Conservation (phyloP, 2,888 invertebrate genomes). For the Cataglyphis rosenhaueri region DNA sequence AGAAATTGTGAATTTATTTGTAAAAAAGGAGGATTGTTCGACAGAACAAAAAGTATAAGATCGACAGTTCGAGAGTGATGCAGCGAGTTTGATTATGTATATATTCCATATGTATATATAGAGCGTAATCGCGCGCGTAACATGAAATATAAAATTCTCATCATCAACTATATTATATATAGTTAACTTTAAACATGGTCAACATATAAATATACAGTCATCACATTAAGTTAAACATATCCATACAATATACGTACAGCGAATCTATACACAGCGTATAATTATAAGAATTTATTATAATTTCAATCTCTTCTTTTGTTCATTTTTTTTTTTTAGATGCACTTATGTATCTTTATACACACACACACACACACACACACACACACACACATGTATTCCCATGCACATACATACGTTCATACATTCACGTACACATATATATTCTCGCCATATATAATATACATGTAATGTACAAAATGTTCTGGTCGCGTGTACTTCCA, state of each 20-base stretch:
- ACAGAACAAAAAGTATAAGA: constrained; percentile 70
- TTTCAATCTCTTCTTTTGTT: constrained; percentile 35
- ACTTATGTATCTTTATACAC: constrained; percentile 51
- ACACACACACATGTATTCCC: constrained; percentile 63
- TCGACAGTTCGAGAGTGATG: constrained; percentile 72
- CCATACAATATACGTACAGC: constrained; percentile 73
- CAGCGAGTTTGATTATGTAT: constrained; percentile 71
- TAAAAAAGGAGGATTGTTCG: constrained; percentile 75
- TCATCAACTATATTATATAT: constrained; percentile 81
- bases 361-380: constrained; percentile 70
- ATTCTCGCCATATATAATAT: constrained; percentile 57
- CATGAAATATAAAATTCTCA: constrained; percentile 85
- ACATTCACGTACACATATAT: constrained; percentile 50
- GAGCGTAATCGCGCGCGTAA: constrained; percentile 74
- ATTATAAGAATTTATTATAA: constrained; percentile 61
- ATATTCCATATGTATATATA: constrained; percentile 68
- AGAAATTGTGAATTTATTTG: constrained; percentile 78
- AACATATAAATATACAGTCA: constrained; percentile 84
- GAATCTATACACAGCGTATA: constrained; percentile 74
- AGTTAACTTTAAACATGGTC: constrained; percentile 78
- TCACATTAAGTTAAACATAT: constrained; percentile 77
- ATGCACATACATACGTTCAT: constrained; percentile 61
- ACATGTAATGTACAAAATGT: constrained; percentile 23
- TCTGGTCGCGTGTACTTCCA: constrained; percentile 20
- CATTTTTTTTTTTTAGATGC: constrained; percentile 18